Evolutionary conservation across 2,888 invertebrate genomes (phyloP).

Genomic region (Protula sp.): DNA sequence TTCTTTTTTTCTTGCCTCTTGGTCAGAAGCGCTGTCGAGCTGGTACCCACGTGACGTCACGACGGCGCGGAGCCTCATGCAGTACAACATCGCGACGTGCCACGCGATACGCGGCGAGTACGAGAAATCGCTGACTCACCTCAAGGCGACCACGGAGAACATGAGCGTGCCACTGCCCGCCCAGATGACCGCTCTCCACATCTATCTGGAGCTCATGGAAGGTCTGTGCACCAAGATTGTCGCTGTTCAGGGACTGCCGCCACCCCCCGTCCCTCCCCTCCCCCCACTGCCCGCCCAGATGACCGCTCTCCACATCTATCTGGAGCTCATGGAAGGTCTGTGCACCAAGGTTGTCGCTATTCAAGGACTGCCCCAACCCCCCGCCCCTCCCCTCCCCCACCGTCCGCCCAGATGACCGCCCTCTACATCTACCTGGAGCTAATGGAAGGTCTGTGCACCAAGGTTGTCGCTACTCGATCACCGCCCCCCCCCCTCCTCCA

Average conservation of each 20-base stretch:
- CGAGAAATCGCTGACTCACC: conserved; percentile 59
- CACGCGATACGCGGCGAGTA: conserved; percentile 71
- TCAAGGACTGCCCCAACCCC: no score
- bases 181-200: conserved; percentile 47
- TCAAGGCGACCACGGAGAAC: conserved; percentile 33
- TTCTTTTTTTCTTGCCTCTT: no score
- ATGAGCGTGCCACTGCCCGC: conserved; percentile 16
- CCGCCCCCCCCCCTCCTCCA: no score
- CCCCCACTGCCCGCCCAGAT: no score
- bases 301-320: conserved; percentile 46
- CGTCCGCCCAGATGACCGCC: conserved; percentile 49
- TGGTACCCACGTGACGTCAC: conserved; percentile 65
- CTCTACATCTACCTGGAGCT: conserved; percentile 48
- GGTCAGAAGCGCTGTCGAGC: conserved; percentile 37
- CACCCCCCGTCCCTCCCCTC: no score
- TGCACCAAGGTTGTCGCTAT: no score
- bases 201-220: conserved; percentile 50
- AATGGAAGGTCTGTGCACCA: conserved; percentile 44
- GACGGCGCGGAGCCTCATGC: conserved; percentile 67
- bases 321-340: conserved; percentile 50
- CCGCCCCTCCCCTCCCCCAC: no score
- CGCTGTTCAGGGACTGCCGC: no score
- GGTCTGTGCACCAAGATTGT: conserved; percentile 26
- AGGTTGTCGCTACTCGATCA: no score
- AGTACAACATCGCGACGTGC: conserved; percentile 73